Base-by-base conservation (phyloP, 2,797 vertebrate species). In the Smutsia gigantea region DNA sequence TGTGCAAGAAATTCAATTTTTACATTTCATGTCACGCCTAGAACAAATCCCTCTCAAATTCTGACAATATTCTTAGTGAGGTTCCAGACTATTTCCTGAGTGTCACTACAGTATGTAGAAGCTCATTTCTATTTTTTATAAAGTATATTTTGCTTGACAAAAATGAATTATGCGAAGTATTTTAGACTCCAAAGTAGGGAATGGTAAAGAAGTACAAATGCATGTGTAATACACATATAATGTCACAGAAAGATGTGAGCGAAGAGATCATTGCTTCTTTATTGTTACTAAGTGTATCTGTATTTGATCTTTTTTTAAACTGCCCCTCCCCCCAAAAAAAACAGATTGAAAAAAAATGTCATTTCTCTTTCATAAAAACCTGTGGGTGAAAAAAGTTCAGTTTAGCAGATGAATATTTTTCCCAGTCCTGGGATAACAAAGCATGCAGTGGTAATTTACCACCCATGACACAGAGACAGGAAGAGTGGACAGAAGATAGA, bases 1-100 rank as follows among this genome's bases (percentile, higher is more conserved):
- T 97, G 68, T 87, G 69, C 49, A 94, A 94, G 66, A 93, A 89
- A 92, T 97, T 96, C 77, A 93, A 83, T 64, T 96, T 96, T 97
- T 95, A 34, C 64, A 77, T 96, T 96, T 94, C 92, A 89, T 75
- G 75, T 93, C 89, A 87, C 5, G 68, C 64, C 86, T 92, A 63
- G 53, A 84, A 86, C 55, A 90, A 87, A 94, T 63, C 29, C 29
- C 63, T 75, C 89, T 85, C 55, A 27, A 68, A 78, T 85, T 87
- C 79, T 83, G 78, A 85, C 37, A 78, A 37, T 71, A 66, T 84
- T 96, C 86, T 85, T 88, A 86, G 59, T 90, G 77, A 95, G 68
- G 57, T 86, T 87, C 87, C 81, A 85, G 14, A 42, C 29, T 49
- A 49, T 74, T 94, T 90, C n/a, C 59, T 96, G 53, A 18, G 18